These are phyloP conservation scores for Nymphicus hollandicus DNA, from an alignment of 2,113 vertebrate species.

Conservation along the genomic window DNA sequence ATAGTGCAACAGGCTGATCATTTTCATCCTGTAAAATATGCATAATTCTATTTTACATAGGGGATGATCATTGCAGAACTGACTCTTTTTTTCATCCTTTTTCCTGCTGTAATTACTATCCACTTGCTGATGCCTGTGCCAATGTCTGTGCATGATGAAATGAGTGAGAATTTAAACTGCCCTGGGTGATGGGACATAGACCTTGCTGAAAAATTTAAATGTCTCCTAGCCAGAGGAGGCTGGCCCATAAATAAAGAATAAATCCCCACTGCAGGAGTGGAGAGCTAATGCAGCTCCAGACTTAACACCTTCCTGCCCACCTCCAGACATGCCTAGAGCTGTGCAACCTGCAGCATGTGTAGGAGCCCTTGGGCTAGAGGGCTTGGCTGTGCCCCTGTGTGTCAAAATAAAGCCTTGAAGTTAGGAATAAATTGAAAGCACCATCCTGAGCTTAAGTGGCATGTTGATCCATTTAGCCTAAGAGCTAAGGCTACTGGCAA, in stretches of 20 bases:
- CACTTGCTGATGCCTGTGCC: not conserved
- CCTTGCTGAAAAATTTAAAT: conserved; percentile 63
- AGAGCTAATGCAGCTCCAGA: not conserved
- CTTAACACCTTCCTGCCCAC: conserved; percentile 34
- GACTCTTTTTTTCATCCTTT: not conserved
- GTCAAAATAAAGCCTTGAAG: not conserved
- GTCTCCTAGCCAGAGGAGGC: conserved; percentile 26
- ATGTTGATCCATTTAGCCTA: not conserved
- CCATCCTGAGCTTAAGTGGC: not conserved
- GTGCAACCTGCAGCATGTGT: not conserved
- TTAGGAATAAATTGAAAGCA: not conserved
- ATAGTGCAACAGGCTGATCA: not conserved
- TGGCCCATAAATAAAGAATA: conserved; percentile 62
- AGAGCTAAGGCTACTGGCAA: not conserved
- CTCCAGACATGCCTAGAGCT: not conserved
- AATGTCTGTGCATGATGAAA: conserved; percentile 1
- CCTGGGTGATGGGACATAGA: conserved; percentile 39
- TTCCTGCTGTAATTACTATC: conserved; percentile 37
- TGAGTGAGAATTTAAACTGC: conserved; percentile 42
- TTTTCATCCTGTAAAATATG: conserved; percentile 34
- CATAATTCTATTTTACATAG: not conserved
- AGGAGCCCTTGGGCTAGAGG: not conserved
- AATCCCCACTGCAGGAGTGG: not conserved
- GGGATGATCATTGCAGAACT: not conserved
- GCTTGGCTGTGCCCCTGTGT: not conserved